These are phyloP conservation scores for Drosophila carrolli DNA, from an alignment of 1,140 invertebrate species.

Conservation along the genomic window DNA sequence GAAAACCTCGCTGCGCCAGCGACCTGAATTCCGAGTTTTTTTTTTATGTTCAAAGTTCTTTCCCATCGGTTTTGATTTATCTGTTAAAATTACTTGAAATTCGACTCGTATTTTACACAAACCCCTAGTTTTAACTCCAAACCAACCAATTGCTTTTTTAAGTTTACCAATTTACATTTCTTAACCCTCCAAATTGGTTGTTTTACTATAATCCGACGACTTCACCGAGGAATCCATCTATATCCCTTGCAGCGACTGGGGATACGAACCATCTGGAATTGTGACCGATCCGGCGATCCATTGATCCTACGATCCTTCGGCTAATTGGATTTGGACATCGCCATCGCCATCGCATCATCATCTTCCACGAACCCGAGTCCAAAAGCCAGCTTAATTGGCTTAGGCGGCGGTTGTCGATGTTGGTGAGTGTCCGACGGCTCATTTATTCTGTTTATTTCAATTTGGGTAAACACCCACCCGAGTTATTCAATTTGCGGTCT, in stretches of 20 bases:
- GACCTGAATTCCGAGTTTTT: conserved; percentile 16
- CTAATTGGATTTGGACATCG: conserved; percentile 33
- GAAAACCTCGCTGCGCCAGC: conserved; percentile 3
- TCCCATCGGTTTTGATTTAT: conserved; percentile 30
- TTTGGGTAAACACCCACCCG: conserved; percentile 14
- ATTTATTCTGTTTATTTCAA: conserved; percentile 46
- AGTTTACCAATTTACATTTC: background rate
- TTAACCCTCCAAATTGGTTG: conserved; percentile 12
- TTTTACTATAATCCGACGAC: background rate
- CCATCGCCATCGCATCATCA: conserved; percentile 16
- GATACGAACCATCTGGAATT: conserved; percentile 2
- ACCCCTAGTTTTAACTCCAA: conserved; percentile 6
- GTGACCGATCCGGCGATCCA: background rate
- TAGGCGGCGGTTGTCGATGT: conserved; percentile 38
- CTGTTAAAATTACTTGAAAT: conserved; percentile 15
- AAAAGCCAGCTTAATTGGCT: conserved; percentile 39
- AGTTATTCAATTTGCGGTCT: conserved; percentile 40
- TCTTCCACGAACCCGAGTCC: conserved; percentile 18
- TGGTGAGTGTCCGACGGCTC: conserved; percentile 36
- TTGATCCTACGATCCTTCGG: background rate
- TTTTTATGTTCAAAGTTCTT: conserved; percentile 6
- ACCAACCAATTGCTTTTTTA: background rate
- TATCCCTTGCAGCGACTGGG: conserved; percentile 7
- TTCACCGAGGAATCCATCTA: background rate
- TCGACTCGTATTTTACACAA: conserved; percentile 8